Conservation (phyloP, 2,113 vertebrate species). For the Sinocyclocheilus grahami region DNA sequence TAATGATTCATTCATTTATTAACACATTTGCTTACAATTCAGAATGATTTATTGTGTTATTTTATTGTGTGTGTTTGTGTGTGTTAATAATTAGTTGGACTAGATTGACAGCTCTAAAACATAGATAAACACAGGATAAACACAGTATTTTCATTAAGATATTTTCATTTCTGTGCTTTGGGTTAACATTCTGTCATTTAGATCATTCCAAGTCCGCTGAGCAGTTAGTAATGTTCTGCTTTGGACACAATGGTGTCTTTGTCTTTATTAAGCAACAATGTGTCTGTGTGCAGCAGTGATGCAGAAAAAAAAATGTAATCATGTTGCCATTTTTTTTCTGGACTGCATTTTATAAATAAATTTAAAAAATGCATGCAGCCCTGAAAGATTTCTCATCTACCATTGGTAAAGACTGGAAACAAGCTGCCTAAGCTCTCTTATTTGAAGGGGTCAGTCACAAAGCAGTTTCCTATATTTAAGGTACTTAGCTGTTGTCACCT, state of each 20-base stretch:
- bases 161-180: neutral
- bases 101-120: too few relatives aligned
- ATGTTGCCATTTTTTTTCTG: neutral
- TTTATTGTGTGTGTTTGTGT: too few relatives aligned
- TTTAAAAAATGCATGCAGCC: neutral
- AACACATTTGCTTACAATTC: too few relatives aligned
- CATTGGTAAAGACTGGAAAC: neutral
- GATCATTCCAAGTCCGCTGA: neutral
- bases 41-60: too few relatives aligned
- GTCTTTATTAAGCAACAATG: slow-evolving; percentile 31
- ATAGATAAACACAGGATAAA: too few relatives aligned
- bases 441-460: neutral
- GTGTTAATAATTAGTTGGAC: too few relatives aligned
- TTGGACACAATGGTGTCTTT: slow-evolving; percentile 17
- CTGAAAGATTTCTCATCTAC: neutral
- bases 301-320: neutral
- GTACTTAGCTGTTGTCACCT: neutral
- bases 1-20: too few relatives aligned
- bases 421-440: neutral
- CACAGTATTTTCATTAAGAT: neutral
- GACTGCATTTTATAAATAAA: neutral
- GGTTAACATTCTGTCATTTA: neutral
- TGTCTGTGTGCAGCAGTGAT: neutral
- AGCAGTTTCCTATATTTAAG: neutral
- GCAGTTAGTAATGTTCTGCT: neutral